phyloP scores from a whole-genome alignment of 2,797 vertebrate species.

The Halcyon leucocephala region DNA sequence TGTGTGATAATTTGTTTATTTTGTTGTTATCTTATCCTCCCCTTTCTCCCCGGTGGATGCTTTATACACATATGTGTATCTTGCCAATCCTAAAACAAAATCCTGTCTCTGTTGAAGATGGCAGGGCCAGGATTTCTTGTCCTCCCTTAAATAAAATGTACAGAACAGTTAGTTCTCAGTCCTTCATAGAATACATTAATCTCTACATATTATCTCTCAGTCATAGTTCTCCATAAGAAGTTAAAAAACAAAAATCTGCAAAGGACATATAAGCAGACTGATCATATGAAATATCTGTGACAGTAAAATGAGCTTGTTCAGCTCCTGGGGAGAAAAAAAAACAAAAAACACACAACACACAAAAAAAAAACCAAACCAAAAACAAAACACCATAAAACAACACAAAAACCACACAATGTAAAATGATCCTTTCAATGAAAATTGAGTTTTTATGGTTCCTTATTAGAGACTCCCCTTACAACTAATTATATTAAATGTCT shows the following conservation, averaged over 20 bases:
- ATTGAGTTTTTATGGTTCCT: slow-evolving; percentile 46
- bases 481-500: slow-evolving; percentile 68
- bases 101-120: neutral
- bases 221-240: neutral
- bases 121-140: neutral
- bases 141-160: neutral
- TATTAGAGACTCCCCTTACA: slow-evolving; percentile 51
- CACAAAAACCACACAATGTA: neutral
- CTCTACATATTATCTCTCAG: neutral
- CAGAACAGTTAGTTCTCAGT: neutral
- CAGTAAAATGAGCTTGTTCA: slow-evolving; percentile 13
- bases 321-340: neutral
- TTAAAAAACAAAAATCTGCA: slow-evolving; percentile 14
- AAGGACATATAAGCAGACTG: slow-evolving; percentile 39
- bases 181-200: neutral
- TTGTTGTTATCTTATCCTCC: neutral
- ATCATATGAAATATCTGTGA: slow-evolving; percentile 21
- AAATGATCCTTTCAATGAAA: slow-evolving; percentile 49
- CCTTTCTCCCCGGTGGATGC: neutral
- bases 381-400: neutral
- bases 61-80: neutral
- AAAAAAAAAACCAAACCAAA: fast-evolving
- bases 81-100: slow-evolving; percentile 14
- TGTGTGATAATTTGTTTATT: neutral
- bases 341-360: neutral